Evolutionary conservation across 2,888 invertebrate genomes (phyloP).

Genomic region (Sarcophaga subvicina): DNA sequence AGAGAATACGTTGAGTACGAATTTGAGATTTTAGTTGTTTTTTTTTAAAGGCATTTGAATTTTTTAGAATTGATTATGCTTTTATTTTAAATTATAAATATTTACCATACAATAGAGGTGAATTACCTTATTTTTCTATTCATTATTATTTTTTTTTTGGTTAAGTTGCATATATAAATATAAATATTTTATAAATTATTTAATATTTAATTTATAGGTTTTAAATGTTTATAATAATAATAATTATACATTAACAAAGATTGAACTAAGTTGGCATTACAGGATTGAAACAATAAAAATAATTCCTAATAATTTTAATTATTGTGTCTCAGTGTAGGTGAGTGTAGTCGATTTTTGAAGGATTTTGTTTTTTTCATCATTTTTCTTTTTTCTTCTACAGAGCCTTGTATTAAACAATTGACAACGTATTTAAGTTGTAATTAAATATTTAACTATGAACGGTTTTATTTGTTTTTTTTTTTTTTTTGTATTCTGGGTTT

Average conservation of each 20-base stretch:
- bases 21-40: too few species aligned
- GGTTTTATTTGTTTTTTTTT: not conserved
- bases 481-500: not conserved
- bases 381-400: not conserved
- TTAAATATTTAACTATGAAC: slow-evolving; percentile 7
- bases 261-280: slow-evolving; percentile 60
- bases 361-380: not conserved
- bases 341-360: slow-evolving; percentile 1
- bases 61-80: too few species aligned
- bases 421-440: slow-evolving; percentile 11
- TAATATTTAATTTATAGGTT: too few species aligned
- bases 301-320: not conserved
- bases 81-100: too few species aligned
- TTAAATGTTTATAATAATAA: too few species aligned
- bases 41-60: too few species aligned
- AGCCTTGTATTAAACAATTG: slow-evolving; percentile 49
- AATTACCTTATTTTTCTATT: too few species aligned
- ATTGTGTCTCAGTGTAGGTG: not conserved
- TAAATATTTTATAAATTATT: too few species aligned
- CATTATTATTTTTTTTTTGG: too few species aligned
- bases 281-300: slow-evolving; percentile 13
- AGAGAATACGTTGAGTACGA: too few species aligned
- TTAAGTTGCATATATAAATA: too few species aligned
- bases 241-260: slow-evolving; percentile 17
- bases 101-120: too few species aligned